A percentile compares a stretch with the other conserved stretches of the same genome.
Conservation (phyloP, 2,888 invertebrate species). For the Archips xylosteana region DNA sequence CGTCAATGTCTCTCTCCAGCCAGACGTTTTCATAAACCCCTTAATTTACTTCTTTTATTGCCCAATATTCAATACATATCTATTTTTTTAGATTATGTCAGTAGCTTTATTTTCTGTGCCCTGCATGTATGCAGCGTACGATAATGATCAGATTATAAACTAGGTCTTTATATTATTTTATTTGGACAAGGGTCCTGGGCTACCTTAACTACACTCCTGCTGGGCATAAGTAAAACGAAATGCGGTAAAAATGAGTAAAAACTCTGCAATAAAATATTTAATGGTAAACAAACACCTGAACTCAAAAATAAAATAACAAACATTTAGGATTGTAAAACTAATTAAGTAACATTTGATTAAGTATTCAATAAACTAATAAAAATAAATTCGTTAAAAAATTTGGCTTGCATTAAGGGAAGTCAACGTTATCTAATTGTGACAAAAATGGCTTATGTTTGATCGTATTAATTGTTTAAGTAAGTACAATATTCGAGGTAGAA, state of each 20-base stretch:
- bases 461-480: neutral
- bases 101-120: too few relatives aligned
- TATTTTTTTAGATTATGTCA: too few relatives aligned
- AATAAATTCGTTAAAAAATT: neutral
- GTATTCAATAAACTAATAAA: neutral
- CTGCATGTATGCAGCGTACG: too few relatives aligned
- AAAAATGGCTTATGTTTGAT: neutral
- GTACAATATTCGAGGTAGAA: conserved; percentile 7
- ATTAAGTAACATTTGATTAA: conserved; percentile 1
- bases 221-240: too few relatives aligned
- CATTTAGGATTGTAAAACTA: neutral
- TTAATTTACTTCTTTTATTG: too few relatives aligned
- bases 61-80: too few relatives aligned
- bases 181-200: too few relatives aligned
- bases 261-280: neutral
- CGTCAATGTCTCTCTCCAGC: too few relatives aligned
- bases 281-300: neutral
- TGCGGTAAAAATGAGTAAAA: neutral
- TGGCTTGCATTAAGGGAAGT: neutral
- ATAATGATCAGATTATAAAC: too few relatives aligned
- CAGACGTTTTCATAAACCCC: too few relatives aligned
- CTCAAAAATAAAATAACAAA: neutral
- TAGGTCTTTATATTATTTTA: too few relatives aligned
- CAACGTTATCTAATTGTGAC: neutral
- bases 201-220: too few relatives aligned